These are phyloP conservation scores for Campylomormyrus tamandua DNA, from an alignment of 2,113 vertebrate genomes.

Conservation along the genomic window DNA sequence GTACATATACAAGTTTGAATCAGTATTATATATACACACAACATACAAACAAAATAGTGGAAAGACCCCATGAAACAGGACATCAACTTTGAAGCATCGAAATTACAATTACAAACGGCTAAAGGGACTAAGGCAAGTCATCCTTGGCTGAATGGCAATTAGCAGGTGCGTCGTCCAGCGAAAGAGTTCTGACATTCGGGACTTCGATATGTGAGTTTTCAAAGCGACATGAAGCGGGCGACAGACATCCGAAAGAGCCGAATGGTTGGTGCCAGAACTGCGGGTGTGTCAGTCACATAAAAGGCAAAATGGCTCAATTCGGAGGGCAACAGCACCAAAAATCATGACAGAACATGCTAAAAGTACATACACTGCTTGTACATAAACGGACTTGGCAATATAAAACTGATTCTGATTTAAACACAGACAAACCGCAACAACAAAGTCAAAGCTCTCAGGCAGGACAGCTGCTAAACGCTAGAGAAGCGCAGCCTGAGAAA, in stretches of 20 bases:
- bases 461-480: neutral
- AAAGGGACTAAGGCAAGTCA: neutral
- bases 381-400: neutral
- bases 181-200: neutral
- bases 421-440: neutral
- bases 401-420: neutral
- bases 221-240: neutral
- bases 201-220: neutral
- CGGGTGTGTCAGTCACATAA: neutral
- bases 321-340: neutral
- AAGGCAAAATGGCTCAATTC: neutral
- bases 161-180: neutral
- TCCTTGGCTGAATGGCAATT: neutral
- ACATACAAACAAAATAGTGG: neutral
- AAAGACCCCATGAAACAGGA: neutral
- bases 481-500: neutral
- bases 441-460: neutral
- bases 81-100: neutral
- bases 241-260: neutral
- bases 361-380: neutral
- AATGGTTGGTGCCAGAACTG: neutral
- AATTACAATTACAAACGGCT: neutral
- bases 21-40: neutral
- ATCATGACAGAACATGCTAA: neutral
- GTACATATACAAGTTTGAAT: neutral